Evolutionary conservation across 2,113 vertebrate species (phyloP).

Genomic region (Gymnogyps californianus): DNA sequence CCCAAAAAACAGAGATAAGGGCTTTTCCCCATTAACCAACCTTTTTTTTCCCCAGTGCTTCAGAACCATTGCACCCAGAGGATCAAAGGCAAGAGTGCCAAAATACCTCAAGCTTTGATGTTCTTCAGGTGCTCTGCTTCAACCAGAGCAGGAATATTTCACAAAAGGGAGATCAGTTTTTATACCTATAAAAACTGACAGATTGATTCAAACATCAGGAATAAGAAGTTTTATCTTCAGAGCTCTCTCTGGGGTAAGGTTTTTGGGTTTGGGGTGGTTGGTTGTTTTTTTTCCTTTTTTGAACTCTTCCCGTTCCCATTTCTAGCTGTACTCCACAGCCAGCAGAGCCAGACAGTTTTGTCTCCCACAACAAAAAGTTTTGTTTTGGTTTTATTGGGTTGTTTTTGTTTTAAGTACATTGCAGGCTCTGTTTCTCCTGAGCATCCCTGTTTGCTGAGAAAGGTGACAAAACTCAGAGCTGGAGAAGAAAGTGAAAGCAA

Average conservation of each 20-base stretch:
- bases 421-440: background rate
- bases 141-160: background rate
- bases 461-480: background rate
- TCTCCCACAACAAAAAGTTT: background rate
- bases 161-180: background rate
- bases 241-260: background rate
- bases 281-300: background rate
- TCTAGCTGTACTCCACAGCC: background rate
- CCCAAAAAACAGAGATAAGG: background rate
- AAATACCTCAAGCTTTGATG: background rate
- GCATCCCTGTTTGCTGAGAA: background rate
- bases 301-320: background rate
- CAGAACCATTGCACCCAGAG: background rate
- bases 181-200: background rate
- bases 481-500: background rate
- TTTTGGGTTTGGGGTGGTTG: background rate
- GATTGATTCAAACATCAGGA: background rate
- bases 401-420: background rate
- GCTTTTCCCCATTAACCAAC: background rate
- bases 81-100: background rate
- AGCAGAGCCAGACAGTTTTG: background rate
- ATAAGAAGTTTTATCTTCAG: background rate
- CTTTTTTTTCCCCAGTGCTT: background rate
- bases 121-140: background rate
- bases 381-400: rapidly evolving